Evolutionary conservation across 2,113 vertebrate species (phyloP), one percentile per base, ranked within the genome.

Genomic region (Ciconia stormi): DNA sequence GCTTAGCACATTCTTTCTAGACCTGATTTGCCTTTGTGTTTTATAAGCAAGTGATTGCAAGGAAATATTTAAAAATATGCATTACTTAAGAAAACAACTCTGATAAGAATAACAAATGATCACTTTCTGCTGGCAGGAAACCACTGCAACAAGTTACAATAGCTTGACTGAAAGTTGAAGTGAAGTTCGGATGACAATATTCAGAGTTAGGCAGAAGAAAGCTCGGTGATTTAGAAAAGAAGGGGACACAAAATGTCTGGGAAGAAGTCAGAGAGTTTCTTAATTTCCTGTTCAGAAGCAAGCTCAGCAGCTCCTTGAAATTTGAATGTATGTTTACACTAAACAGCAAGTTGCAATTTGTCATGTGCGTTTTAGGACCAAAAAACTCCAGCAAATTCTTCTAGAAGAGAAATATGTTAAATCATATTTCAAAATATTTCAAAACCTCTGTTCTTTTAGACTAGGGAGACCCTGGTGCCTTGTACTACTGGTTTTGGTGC

Each of bases 391-490:
- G 49, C 16, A 79, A 92, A 90, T 82, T 88, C 52, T 86, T 94
- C 69, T 65, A 63, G 61, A 94, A 91, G 46, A 92, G 77, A 89
- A 70, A 89, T 25, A 10, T 19, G 42, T 53, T 95, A 93, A 92
- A 94, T 63, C n/a, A 34, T 93, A 93, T 93, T 97, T 96, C 70
- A 87, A 88, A 95, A 63, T 83, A 97, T 94, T 97, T 97, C 78
- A 94, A 83, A 91, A 22, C 44, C 55, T 96, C 86, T 71, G 56
- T 65, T 95, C 65, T 92, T 78, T 93, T 74, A 97, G 82, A 96
- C 69, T 61, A 84, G 83, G 79, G 92, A 92, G 82, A 85, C 42
- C 42, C 58, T 56, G 26, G 65, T 91, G 67, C 88, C 98, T 96
- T 97, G 96, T 95, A 82, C 83, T 94, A 81, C 71, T 78, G 38